A percentile compares a stretch with the other conserved stretches of the same genome.
These are phyloP conservation scores for Kryphioiulus occultus DNA, from an alignment of 2,888 invertebrate genomes.

Conservation along the genomic window DNA sequence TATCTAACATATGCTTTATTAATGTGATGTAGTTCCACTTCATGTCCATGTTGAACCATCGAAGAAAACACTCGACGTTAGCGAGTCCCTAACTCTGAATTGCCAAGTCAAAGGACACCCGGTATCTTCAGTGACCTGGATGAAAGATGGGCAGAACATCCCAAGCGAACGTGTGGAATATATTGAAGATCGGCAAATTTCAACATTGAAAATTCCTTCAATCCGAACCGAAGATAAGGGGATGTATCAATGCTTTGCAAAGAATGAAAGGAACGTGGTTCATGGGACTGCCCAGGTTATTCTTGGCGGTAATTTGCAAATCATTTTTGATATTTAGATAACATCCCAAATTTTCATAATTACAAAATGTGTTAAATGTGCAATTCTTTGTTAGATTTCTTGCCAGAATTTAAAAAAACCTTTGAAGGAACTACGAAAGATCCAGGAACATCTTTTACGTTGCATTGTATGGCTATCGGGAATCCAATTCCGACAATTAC, in stretches of 20 bases:
- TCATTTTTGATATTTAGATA: background rate
- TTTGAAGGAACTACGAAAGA: constrained; percentile 17
- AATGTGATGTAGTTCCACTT: constrained; percentile 4
- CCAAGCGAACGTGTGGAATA: background rate
- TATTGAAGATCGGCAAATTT: background rate
- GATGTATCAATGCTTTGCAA: constrained; percentile 50
- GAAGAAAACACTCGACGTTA: constrained; percentile 43
- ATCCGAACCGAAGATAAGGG: constrained; percentile 43
- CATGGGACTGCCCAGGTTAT: constrained; percentile 8
- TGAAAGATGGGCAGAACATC: constrained; percentile 47
- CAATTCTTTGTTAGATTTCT: constrained; percentile 42
- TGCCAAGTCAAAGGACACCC: constrained; percentile 42
- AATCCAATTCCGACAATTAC: constrained; percentile 41
- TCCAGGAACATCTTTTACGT: background rate
- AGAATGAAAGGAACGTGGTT: background rate
- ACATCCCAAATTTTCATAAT: background rate
- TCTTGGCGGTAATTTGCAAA: constrained; percentile 30
- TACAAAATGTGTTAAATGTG: no score
- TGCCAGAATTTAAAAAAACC: constrained; percentile 43
- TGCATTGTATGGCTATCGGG: constrained; percentile 37
- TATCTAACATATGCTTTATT: background rate
- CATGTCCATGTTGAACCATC: constrained; percentile 31
- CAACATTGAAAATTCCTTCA: background rate
- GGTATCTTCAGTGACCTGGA: background rate
- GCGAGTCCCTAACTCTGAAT: constrained; percentile 38